Conservation (phyloP, 2,888 invertebrate genomes). For the Serrognathus titanus region DNA sequence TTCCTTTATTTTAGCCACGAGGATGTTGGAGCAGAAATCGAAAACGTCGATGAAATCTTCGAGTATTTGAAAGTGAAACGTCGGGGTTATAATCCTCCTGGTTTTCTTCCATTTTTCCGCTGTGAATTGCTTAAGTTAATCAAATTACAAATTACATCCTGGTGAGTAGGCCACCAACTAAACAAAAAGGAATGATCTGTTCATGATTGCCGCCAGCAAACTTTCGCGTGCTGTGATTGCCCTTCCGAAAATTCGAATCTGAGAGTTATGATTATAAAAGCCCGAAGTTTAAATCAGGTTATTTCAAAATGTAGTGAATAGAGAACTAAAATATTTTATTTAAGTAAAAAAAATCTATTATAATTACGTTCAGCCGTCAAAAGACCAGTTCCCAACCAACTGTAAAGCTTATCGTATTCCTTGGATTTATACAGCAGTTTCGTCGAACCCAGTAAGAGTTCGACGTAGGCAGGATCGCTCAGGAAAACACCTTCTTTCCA, state of each 20-base stretch:
- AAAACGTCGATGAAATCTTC: constrained; percentile 43
- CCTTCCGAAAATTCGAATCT: too few species aligned
- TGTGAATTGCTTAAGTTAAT: neutral
- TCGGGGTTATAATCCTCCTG: constrained; percentile 46
- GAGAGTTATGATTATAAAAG: too few species aligned
- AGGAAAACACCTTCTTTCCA: constrained; percentile 8
- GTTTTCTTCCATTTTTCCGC: constrained; percentile 40
- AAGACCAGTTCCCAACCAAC: constrained; percentile 38
- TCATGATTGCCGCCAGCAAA: too few species aligned
- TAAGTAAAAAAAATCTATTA: too few species aligned
- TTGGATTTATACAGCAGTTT: constrained; percentile 34
- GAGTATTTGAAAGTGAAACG: constrained; percentile 46
- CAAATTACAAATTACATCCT: too few species aligned
- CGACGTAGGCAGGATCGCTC: constrained; percentile 24
- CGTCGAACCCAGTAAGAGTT: constrained; percentile 30
- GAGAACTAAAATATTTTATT: too few species aligned
- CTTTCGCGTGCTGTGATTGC: too few species aligned
- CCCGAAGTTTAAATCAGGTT: too few species aligned
- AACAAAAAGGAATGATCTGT: too few species aligned
- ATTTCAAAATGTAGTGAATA: too few species aligned
- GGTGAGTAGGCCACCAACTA: too few species aligned
- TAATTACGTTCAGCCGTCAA: constrained; percentile 35
- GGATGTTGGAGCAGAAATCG: constrained; percentile 15
- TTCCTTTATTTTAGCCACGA: constrained; percentile 3
- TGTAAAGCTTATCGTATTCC: constrained; percentile 32